phyloP scores from a whole-genome alignment of 2,888 invertebrate species.

The Phoenoteleia sp. region DNA sequence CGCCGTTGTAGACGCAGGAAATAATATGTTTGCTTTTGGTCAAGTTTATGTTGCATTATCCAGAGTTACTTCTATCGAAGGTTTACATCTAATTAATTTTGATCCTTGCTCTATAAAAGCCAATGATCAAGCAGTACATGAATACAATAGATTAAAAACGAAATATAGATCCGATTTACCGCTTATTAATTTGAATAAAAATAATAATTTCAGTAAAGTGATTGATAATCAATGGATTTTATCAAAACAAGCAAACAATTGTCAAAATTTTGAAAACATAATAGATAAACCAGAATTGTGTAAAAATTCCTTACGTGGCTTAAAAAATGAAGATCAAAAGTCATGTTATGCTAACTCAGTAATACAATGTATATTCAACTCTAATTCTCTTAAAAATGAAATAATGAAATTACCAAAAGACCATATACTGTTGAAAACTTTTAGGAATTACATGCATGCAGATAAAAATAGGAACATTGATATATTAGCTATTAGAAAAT shows the following conservation, averaged over 20 bases:
- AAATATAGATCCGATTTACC: constrained; percentile 40
- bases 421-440: constrained; percentile 1
- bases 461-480: constrained; percentile 5
- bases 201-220: not conserved
- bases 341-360: constrained; percentile 3
- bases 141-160: constrained; percentile 70
- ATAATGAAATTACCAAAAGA: not conserved
- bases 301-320: not conserved
- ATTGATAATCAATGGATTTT: not conserved
- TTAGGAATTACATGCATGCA: constrained; percentile 5
- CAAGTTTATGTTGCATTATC: too few species aligned
- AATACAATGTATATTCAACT: not conserved
- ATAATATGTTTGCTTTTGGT: constrained; percentile 63
- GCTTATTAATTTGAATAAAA: too few species aligned
- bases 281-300: not conserved
- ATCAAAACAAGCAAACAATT: not conserved
- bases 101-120: constrained; percentile 50
- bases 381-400: not conserved
- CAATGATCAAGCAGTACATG: constrained; percentile 43
- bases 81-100: too few species aligned
- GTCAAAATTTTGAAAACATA: not conserved
- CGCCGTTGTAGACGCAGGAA: constrained; percentile 62
- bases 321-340: too few species aligned
- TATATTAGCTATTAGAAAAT: constrained; percentile 16
- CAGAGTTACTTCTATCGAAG: too few species aligned